These are phyloP conservation scores for Heliconius cydno DNA, from an alignment of 2,888 invertebrate genomes.

Conservation along the genomic window DNA sequence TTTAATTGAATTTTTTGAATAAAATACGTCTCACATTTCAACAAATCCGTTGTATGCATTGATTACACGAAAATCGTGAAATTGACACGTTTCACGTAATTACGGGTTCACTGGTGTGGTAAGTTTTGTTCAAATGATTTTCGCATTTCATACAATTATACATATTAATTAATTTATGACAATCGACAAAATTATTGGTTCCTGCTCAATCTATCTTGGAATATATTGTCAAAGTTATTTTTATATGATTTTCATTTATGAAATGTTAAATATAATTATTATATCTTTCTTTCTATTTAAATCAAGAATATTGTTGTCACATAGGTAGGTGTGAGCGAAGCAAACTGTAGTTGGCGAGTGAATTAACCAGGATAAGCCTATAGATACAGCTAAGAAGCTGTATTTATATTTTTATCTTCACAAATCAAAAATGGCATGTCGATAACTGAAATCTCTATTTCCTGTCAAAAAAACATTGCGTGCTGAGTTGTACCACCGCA, in stretches of 20 bases:
- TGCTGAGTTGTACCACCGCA: neutral
- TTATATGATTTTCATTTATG: neutral
- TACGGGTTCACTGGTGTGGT: slow-evolving; percentile 34
- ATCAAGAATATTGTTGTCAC: too few species aligned
- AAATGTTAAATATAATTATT: neutral
- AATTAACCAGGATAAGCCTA: too few species aligned
- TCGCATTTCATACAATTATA: slow-evolving; percentile 32
- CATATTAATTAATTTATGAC: slow-evolving; percentile 30
- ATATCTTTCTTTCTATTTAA: neutral
- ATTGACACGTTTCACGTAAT: slow-evolving; percentile 34
- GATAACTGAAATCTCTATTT: neutral
- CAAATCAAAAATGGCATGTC: too few species aligned
- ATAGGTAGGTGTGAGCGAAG: too few species aligned
- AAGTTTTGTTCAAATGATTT: slow-evolving; percentile 35
- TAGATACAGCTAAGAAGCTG: too few species aligned
- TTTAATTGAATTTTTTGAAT: slow-evolving; percentile 7
- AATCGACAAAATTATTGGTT: slow-evolving; percentile 24
- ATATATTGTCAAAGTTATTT: neutral
- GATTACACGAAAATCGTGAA: slow-evolving; percentile 32
- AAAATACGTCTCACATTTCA: slow-evolving; percentile 7
- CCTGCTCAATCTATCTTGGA: slow-evolving; percentile 6
- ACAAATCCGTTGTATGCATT: slow-evolving; percentile 11
- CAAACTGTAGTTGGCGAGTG: too few species aligned
- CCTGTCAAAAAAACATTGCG: neutral
- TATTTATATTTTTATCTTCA: too few species aligned